Percentiles rank a stretch among this genome's conserved stretches.
These are phyloP conservation scores for Apamea epomidion DNA, from an alignment of 2,888 invertebrate species.

Conservation along the genomic window DNA sequence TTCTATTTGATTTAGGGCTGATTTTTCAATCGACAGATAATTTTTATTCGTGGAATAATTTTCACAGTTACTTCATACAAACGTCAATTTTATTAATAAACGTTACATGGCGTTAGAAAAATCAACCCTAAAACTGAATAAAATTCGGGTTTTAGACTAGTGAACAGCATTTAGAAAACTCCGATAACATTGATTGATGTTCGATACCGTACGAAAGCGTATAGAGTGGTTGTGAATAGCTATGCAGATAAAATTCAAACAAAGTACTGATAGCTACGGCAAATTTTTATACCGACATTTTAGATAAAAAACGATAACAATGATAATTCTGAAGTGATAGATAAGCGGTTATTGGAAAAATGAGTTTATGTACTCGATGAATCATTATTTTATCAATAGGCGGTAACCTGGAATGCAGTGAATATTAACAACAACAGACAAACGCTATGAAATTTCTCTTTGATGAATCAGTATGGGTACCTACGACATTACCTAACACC, in stretches of 20 bases:
- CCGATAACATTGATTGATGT: too few relatives aligned
- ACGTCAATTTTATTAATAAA: too few relatives aligned
- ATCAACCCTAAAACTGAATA: too few relatives aligned
- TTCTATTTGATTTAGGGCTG: too few relatives aligned
- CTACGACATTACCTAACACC: not conserved
- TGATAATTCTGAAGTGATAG: slow-evolving; percentile 2
- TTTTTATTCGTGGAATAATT: too few relatives aligned
- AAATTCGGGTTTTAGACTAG: not conserved
- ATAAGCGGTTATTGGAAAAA: slow-evolving; percentile 38
- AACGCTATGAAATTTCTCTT: not conserved
- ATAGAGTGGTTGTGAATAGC: not conserved
- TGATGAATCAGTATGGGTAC: slow-evolving; percentile 13
- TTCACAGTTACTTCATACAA: too few relatives aligned
- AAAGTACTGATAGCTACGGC: not conserved
- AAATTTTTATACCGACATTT: not conserved
- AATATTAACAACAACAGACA: slow-evolving; percentile 8
- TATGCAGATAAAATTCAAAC: not conserved
- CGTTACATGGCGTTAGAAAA: too few relatives aligned
- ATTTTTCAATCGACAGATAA: too few relatives aligned
- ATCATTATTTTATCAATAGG: slow-evolving; percentile 29
- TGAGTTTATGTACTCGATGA: slow-evolving; percentile 16
- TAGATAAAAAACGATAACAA: slow-evolving; percentile 19
- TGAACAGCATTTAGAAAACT: not conserved
- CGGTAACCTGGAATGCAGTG: not conserved
- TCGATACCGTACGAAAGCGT: not conserved